Conservation (phyloP, 2,888 invertebrate genomes). For the Patella pellucida region DNA sequence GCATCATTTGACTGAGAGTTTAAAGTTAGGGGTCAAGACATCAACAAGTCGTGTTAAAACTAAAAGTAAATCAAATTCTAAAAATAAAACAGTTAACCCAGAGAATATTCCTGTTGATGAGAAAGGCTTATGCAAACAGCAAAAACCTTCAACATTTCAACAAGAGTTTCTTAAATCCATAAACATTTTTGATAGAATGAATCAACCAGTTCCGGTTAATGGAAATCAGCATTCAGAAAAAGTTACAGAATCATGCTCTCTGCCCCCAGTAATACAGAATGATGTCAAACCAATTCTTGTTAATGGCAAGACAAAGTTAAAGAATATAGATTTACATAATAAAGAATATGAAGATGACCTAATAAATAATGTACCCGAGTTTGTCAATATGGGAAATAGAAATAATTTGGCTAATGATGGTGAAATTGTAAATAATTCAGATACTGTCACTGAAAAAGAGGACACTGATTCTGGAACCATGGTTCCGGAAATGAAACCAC, state of each 20-base stretch:
- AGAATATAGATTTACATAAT: background rate
- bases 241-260: slow-evolving; percentile 19
- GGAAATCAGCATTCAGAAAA: slow-evolving; percentile 22
- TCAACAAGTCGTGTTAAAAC: background rate
- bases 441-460: background rate
- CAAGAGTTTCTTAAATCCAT: slow-evolving; percentile 29
- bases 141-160: slow-evolving; percentile 21
- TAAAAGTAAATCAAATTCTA: background rate
- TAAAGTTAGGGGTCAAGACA: background rate
- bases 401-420: background rate
- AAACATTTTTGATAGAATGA: slow-evolving; percentile 26
- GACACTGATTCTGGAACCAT: background rate
- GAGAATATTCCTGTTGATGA: too few species aligned
- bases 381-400: background rate
- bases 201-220: slow-evolving; percentile 25
- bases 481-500: too few species aligned
- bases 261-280: slow-evolving; percentile 12
- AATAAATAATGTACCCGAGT: background rate
- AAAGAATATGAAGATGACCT: background rate
- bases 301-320: background rate
- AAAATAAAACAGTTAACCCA: background rate
- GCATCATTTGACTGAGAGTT: background rate
- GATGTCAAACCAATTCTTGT: background rate
- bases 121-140: background rate
- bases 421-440: background rate